These are phyloP conservation scores for Bombyx mandarina DNA, from an alignment of 1,140 invertebrate species.

Conservation along the genomic window DNA sequence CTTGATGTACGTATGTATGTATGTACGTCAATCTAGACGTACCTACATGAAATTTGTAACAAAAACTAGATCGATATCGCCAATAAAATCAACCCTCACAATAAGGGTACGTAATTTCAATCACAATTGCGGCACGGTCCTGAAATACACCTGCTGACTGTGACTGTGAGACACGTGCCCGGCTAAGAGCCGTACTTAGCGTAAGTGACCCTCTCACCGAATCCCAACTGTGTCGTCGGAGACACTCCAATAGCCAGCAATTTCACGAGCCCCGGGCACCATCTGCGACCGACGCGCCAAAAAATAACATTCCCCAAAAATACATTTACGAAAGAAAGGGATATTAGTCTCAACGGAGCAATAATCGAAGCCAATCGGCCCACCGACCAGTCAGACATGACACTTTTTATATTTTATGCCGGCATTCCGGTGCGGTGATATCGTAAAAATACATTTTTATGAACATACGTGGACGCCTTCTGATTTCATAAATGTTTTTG, in stretches of 20 bases:
- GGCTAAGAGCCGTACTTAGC: constrained; percentile 59
- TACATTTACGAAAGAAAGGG: constrained; percentile 59
- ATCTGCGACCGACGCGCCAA: constrained; percentile 61
- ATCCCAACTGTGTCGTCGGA: constrained; percentile 55
- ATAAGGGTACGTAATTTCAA: constrained; percentile 45
- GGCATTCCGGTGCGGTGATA: constrained; percentile 34
- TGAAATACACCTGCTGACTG: constrained; percentile 55
- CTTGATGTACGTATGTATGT: too few relatives aligned
- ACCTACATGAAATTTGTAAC: constrained; percentile 6
- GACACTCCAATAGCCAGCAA: constrained; percentile 52
- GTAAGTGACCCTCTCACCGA: constrained; percentile 61
- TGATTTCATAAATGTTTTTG: constrained; percentile 17
- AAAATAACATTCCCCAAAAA: constrained; percentile 65
- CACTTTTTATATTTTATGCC: constrained; percentile 56
- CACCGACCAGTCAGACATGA: constrained; percentile 46
- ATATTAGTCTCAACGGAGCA: constrained; percentile 64
- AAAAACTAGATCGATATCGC: constrained; percentile 8
- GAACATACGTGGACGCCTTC: constrained; percentile 22
- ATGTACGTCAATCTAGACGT: neutral
- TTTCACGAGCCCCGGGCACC: constrained; percentile 48
- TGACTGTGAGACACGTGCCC: constrained; percentile 43
- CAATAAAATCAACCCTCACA: constrained; percentile 37
- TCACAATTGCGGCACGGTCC: constrained; percentile 41
- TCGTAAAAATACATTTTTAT: constrained; percentile 45
- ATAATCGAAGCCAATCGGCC: constrained; percentile 63